phyloP scores from a whole-genome alignment of 2,888 invertebrate species.

The Sesamia inferens region DNA sequence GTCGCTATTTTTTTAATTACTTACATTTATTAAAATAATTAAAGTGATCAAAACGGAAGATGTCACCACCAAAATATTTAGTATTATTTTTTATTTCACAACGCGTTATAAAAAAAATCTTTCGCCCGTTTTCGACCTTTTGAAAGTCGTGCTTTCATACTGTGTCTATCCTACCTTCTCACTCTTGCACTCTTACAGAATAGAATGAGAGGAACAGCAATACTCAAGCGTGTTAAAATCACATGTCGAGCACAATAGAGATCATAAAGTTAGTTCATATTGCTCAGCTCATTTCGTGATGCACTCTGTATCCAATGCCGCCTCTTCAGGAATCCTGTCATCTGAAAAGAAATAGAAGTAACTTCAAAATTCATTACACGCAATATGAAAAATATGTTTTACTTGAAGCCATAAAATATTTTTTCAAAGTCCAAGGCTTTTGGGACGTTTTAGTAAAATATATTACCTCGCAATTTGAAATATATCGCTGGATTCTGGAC shows the following conservation, averaged over 20 bases:
- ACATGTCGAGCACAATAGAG: constrained; percentile 78
- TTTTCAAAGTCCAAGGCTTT: not conserved
- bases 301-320: constrained; percentile 83
- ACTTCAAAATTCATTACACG: constrained; percentile 3
- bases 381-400: not conserved
- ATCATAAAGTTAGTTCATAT: constrained; percentile 68
- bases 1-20: not conserved
- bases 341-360: constrained; percentile 77
- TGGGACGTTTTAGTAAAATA: not conserved
- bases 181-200: constrained; percentile 70
- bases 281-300: constrained; percentile 83
- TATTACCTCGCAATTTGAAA: not conserved
- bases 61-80: constrained; percentile 78
- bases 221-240: constrained; percentile 76
- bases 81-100: constrained; percentile 82
- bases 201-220: constrained; percentile 71
- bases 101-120: constrained; percentile 86
- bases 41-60: constrained; percentile 65
- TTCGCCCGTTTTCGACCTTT: constrained; percentile 77
- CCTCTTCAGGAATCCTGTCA: constrained; percentile 87
- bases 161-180: constrained; percentile 66
- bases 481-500: not conserved
- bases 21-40: constrained; percentile 14
- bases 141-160: constrained; percentile 67
- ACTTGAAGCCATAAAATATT: not conserved